Conservation (phyloP, 2,113 vertebrate genomes). For the Macquaria australasica region DNA sequence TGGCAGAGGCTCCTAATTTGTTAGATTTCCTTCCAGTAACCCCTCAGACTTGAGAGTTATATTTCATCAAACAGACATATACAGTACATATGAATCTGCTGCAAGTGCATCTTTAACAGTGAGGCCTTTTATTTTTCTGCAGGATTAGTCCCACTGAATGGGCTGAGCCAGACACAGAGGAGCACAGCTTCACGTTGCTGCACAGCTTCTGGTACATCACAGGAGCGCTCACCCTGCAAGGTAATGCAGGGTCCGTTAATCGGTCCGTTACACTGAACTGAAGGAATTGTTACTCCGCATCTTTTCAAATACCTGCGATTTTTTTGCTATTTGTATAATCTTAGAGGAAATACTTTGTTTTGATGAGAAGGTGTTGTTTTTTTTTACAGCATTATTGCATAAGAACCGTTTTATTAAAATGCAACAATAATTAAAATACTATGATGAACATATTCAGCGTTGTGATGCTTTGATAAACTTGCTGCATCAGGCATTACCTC, state of each 20-base stretch:
- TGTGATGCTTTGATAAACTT: neutral
- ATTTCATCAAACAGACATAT: too few relatives aligned
- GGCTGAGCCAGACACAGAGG: slow-evolving; percentile 84
- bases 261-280: neutral
- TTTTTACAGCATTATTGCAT: neutral
- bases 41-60: too few relatives aligned
- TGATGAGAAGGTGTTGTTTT: neutral
- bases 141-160: slow-evolving; percentile 92
- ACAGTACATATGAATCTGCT: neutral
- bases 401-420: neutral
- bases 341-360: neutral
- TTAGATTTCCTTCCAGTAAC: too few relatives aligned
- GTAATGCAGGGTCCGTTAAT: slow-evolving; percentile 78
- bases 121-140: neutral
- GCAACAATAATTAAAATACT: neutral
- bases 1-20: too few relatives aligned
- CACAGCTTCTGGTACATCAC: slow-evolving; percentile 93
- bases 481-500: neutral
- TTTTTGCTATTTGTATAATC: neutral
- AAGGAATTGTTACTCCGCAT: too few relatives aligned
- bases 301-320: too few relatives aligned
- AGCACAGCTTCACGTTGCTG: slow-evolving; percentile 87
- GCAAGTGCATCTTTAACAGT: neutral
- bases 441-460: neutral
- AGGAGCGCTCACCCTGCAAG: slow-evolving; percentile 90